phyloP scores from a whole-genome alignment of 2,797 vertebrate genomes.

The Leptatherina wallacei region DNA sequence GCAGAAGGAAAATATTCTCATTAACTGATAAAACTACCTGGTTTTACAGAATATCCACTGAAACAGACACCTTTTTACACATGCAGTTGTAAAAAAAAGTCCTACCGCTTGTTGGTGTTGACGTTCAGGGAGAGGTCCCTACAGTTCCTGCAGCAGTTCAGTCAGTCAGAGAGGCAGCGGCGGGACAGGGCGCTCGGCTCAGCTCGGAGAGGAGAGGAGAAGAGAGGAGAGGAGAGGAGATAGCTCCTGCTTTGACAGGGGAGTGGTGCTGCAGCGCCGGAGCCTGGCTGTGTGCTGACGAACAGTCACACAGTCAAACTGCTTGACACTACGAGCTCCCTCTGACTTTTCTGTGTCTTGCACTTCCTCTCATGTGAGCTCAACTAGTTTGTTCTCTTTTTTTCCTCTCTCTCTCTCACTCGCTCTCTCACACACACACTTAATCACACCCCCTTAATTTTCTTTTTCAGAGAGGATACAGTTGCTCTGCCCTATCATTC shows the following conservation, averaged over 20 bases:
- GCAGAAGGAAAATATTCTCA: conserved; percentile 2
- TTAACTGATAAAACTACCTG: not conserved
- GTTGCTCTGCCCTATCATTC: conserved; percentile 68
- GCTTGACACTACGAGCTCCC: conserved; percentile 56
- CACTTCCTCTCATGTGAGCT: conserved; percentile 70
- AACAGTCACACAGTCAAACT: conserved; percentile 62
- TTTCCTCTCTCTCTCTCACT: conserved; percentile 30
- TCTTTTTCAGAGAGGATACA: conserved; percentile 56
- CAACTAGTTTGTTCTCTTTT: conserved; percentile 33
- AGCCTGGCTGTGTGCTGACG: conserved; percentile 57
- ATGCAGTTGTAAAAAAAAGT: conserved; percentile 2
- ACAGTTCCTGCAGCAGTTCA: conserved; percentile 35
- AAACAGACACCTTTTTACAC: conserved; percentile 4
- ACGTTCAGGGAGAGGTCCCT: conserved; percentile 57
- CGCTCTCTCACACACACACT: conserved; percentile 22
- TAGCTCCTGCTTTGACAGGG: conserved; percentile 74
- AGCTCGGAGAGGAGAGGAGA: too few species aligned
- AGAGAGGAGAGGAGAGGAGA: conserved; percentile 43
- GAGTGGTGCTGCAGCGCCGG: conserved; percentile 62
- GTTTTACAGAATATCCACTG: not conserved
- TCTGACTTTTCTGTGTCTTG: conserved; percentile 60
- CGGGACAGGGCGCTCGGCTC: conserved; percentile 14
- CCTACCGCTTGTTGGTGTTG: conserved; percentile 62
- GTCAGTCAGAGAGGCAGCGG: conserved; percentile 51
- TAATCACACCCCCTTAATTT: conserved; percentile 46